Percentiles rank a stretch among this genome's conserved stretches.
These are phyloP conservation scores for Collichthys lucidus DNA, from an alignment of 2,113 vertebrate genomes.

Conservation along the genomic window DNA sequence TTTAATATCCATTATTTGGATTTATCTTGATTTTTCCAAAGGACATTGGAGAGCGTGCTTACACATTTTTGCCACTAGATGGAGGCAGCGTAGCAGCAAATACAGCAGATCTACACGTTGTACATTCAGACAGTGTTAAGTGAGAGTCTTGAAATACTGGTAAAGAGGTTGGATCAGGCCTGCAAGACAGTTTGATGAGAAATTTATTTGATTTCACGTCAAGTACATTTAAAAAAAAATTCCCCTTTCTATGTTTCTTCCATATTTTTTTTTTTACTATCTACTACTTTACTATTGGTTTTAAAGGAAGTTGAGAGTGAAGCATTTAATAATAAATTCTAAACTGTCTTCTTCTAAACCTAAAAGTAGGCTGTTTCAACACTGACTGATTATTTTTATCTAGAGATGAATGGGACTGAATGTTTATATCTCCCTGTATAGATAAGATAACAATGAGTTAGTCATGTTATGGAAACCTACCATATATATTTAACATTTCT, in stretches of 20 bases:
- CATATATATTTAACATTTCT: background rate
- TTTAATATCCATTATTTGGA: background rate
- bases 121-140: background rate
- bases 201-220: too few species aligned
- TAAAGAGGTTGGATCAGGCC: background rate
- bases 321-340: background rate
- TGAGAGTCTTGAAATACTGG: background rate
- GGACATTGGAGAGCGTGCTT: background rate
- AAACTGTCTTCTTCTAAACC: background rate
- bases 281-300: too few species aligned
- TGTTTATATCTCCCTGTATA: background rate
- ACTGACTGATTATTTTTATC: background rate
- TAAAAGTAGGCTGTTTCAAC: background rate
- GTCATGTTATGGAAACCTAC: background rate
- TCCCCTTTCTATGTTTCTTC: background rate
- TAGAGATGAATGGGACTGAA: background rate
- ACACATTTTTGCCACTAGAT: constrained; percentile 49
- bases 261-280: too few species aligned
- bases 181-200: background rate
- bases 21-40: background rate
- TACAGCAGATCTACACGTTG: background rate
- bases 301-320: background rate
- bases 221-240: too few species aligned
- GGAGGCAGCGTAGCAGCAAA: constrained; percentile 37
- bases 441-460: background rate